Evolutionary conservation across 1,140 invertebrate genomes (phyloP).

Genomic region (Steinernema feltiae): DNA sequence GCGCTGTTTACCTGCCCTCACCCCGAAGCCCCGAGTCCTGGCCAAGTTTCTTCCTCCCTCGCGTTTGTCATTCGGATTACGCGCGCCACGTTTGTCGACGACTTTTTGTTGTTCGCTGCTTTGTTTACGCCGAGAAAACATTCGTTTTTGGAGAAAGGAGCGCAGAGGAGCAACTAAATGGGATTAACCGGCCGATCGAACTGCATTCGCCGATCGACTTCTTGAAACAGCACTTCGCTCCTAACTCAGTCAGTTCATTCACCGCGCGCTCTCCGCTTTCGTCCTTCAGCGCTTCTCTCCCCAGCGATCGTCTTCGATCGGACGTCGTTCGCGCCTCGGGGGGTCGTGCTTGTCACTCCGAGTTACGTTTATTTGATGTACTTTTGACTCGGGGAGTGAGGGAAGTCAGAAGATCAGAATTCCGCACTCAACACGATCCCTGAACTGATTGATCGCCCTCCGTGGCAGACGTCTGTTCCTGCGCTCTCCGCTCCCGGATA

Average conservation of each 20-base stretch:
- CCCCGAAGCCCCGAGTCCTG: neutral
- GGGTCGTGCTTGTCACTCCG: neutral
- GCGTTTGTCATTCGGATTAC: neutral
- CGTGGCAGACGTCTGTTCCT: too few relatives aligned
- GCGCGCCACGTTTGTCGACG: neutral
- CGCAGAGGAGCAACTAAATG: neutral
- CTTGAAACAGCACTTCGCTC: neutral
- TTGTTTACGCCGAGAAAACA: neutral
- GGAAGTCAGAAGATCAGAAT: too few relatives aligned
- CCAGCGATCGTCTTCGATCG: neutral
- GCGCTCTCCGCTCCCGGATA: neutral
- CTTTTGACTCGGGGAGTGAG: neutral
- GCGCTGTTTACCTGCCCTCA: neutral
- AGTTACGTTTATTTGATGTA: neutral
- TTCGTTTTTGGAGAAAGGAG: neutral
- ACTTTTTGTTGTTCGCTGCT: too few relatives aligned
- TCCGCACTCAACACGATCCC: too few relatives aligned
- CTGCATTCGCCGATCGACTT: neutral
- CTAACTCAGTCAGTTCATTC: neutral
- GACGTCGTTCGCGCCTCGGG: neutral
- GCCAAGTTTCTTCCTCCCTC: neutral
- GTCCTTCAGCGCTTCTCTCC: neutral
- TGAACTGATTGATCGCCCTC: neutral
- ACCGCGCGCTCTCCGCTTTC: neutral
- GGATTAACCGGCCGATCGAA: conserved; percentile 6